Base-by-base conservation (phyloP, 2,113 vertebrate species). In the Pterocles orientalis region DNA sequence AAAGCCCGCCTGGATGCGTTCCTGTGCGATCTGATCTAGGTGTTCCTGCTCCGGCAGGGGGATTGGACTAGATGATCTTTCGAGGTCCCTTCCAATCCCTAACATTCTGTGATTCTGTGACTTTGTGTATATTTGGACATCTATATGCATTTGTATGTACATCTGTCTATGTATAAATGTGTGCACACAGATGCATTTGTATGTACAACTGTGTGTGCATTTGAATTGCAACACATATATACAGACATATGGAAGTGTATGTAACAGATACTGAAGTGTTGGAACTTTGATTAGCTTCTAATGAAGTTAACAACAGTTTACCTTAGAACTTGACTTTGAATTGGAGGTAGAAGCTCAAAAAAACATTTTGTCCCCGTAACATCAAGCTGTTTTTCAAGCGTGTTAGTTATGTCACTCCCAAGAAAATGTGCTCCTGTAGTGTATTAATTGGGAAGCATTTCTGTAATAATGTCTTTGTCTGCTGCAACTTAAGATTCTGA, bases 111-210 rank as follows among this genome's bases (percentile, higher is more conserved):
- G n/a, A n/a, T n/a, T n/a, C n/a, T n/a, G n/a, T n/a, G n/a, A n/a
- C n/a, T n/a, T 0, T 66, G 19, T 50, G 7, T 50, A 7, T 33
- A 4, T 79, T n/a, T 21, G 1, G 31, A 7, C 3, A 29, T 47
- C 14, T 31, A 12, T 20, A 28, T 66, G 36, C 33, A 24, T 62
- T 54, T 78, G 7, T 72, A 31, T 31, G 9, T 61, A 34, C 12
- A 11, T 24, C 4, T 88, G 14, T 29, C 5, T 43, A 8, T 31
- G 19, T 17, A 19, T 39, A 8, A 1, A 2, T 19, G 23, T 51
- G 21, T 18, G 26, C 10, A 26, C 17, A 28, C 10, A 28, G 21
- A 34, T 75, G 29, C 29, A 24, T 47, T 62, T 82, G 3, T 7
- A 8, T 26, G 12, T 90, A 57, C 4, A 48, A 4, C 41, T 73